Base-by-base conservation (phyloP, 2,888 invertebrate genomes). In the Microctonus hyperodae region DNA sequence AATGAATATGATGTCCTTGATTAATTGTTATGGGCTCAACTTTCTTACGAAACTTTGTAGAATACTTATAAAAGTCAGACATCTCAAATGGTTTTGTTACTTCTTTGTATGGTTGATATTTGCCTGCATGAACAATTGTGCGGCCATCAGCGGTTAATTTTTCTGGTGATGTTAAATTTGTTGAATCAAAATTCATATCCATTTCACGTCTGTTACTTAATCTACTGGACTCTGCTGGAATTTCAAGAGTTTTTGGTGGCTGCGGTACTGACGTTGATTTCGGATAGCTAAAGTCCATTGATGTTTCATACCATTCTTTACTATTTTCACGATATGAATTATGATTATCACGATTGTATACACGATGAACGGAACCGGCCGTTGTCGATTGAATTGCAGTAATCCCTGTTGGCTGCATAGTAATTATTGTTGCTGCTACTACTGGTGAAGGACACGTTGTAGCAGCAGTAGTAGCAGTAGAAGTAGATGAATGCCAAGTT, bases 11-110 rank as follows among this genome's bases (percentile, higher is more conserved):
- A 31, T 33, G 25, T 33, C 64, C 48, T 48, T 44, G 48, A 51
- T 44, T 64, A 37, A 23, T 23, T 23, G 31, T 37, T 20, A 61
- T 67, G 10, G 78, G 77, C 44, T 80, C 82, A n/a, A 75, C 74
- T 67, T 79, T 88, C 73, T 95, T 91, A 70, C 96, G 89, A 83
- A 93, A 95, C 82, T 96, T 96, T 5, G 96, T 96, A 61, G 97
- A 97, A 84, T 98, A 98, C 85, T 97, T 98, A 84, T 97, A 98
- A 84, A 96, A 97, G 85, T 98, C 98, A 0, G 96, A 92, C 94
- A 97, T 96, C 87, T 97, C 97, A 85, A 97, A 98, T 2, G 97
- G 97, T 82, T 98, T 98, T 0, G 95, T 94, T 65, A 95, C 94
- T 86, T 98, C 97, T 78, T 94, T 89, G 81, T 95, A 95, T 0